Conservation (phyloP, 2,797 vertebrate genomes). For the Syngnathus acus region DNA sequence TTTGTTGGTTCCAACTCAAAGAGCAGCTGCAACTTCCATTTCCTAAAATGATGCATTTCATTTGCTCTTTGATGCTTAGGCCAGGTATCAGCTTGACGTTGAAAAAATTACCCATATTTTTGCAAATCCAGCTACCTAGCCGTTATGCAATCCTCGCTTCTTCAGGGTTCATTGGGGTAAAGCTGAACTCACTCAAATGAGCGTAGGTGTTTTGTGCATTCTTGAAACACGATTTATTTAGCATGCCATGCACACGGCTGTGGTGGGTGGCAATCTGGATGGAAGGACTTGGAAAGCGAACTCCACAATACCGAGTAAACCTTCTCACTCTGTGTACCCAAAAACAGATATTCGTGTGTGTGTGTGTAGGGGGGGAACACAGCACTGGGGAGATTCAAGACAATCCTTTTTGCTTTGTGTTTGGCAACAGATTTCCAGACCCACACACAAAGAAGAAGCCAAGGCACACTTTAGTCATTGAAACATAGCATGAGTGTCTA, state of each 20-base stretch:
- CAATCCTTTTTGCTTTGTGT: constrained; percentile 62
- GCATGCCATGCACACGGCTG: constrained; percentile 54
- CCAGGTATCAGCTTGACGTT: not conserved
- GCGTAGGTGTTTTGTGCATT: constrained; percentile 23
- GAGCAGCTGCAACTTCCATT: not conserved
- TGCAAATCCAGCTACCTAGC: not conserved
- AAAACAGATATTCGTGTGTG: constrained; percentile 9
- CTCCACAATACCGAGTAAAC: constrained; percentile 43
- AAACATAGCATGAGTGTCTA: constrained; percentile 9
- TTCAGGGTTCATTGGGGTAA: constrained; percentile 62
- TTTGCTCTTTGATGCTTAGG: not conserved
- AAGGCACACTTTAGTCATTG: constrained; percentile 8
- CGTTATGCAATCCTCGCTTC: constrained; percentile 1
- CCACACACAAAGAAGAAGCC: constrained; percentile 26
- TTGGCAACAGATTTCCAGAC: constrained; percentile 46
- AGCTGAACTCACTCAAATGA: constrained; percentile 54
- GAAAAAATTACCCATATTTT: not conserved
- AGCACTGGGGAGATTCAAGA: constrained; percentile 38
- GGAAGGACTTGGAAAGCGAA: constrained; percentile 62
- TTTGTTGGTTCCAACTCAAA: not conserved
- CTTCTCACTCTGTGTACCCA: constrained; percentile 1
- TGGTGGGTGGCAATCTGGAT: constrained; percentile 58
- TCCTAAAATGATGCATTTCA: not conserved
- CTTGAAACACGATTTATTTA: constrained; percentile 63
- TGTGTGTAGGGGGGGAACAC: constrained; percentile 4